phyloP scores from a whole-genome alignment of 2,888 invertebrate species.

The Ormyrus nitidulus region DNA sequence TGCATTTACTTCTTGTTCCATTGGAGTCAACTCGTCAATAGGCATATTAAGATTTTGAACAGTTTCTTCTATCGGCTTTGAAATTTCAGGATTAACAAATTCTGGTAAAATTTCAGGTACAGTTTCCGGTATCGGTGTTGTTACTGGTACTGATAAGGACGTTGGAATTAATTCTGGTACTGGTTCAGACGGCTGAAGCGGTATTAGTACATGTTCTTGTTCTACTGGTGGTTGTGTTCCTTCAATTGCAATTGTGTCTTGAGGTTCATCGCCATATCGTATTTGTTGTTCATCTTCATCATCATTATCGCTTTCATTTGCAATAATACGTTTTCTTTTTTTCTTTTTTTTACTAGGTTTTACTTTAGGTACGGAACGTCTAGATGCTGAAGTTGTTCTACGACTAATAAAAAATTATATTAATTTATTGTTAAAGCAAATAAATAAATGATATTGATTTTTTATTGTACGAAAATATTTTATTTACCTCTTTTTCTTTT shows the following conservation, averaged over 20 bases:
- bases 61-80: neutral
- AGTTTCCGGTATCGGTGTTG: neutral
- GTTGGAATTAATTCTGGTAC: slow-evolving; percentile 14
- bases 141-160: neutral
- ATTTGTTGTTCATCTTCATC: slow-evolving; percentile 73
- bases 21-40: slow-evolving; percentile 33
- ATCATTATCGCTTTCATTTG: slow-evolving; percentile 73
- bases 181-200: slow-evolving; percentile 8
- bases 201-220: slow-evolving; percentile 1
- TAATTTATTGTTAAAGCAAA: no score
- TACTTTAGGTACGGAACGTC: slow-evolving; percentile 65
- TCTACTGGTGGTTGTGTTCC: slow-evolving; percentile 4
- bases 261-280: slow-evolving; percentile 75
- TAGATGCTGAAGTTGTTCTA: slow-evolving; percentile 65
- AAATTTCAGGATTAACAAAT: slow-evolving; percentile 14
- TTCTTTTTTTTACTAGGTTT: slow-evolving; percentile 76
- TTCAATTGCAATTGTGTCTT: slow-evolving; percentile 13
- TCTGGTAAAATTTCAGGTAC: neutral
- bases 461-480: neutral
- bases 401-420: slow-evolving; percentile 62
- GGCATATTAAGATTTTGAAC: slow-evolving; percentile 37
- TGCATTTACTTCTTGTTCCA: slow-evolving; percentile 37
- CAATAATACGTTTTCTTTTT: slow-evolving; percentile 74
- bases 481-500: slow-evolving; percentile 74
- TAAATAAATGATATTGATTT: no score